These are phyloP conservation scores for Helicoverpa armigera DNA, from an alignment of 1,140 invertebrate genomes.

Conservation along the genomic window DNA sequence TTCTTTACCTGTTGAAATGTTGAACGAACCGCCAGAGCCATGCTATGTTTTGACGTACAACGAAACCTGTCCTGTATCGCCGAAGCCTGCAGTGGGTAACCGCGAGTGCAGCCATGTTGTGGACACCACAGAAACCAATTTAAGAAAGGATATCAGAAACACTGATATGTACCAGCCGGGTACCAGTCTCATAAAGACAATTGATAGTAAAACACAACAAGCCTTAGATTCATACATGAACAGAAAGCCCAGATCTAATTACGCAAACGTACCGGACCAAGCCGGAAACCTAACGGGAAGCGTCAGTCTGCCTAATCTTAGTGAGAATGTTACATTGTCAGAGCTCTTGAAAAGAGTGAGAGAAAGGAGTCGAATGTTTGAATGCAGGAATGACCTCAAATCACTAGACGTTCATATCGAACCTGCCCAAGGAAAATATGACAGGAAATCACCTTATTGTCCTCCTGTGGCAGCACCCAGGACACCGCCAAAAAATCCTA, in stretches of 20 bases:
- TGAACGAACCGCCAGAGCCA: constrained; percentile 14
- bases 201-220: too few relatives aligned
- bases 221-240: too few relatives aligned
- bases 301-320: constrained; percentile 43
- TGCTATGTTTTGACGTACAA: constrained; percentile 16
- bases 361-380: constrained; percentile 57
- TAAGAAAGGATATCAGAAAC: not conserved
- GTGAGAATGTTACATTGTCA: constrained; percentile 56
- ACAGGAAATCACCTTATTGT: constrained; percentile 36
- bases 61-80: constrained; percentile 34
- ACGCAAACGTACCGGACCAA: not conserved
- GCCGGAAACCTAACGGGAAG: not conserved
- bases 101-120: not conserved
- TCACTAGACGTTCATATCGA: not conserved
- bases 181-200: too few relatives aligned
- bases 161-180: too few relatives aligned
- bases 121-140: not conserved
- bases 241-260: too few relatives aligned
- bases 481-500: constrained; percentile 51
- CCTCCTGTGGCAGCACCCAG: constrained; percentile 44
- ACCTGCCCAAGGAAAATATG: constrained; percentile 51
- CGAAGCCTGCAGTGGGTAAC: not conserved
- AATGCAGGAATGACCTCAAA: constrained; percentile 51
- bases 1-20: not conserved
- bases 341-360: constrained; percentile 65